phyloP scores from a whole-genome alignment of 37 sponge, comb jelly and placozoan genomes.

The Chondrosia reniformis region DNA sequence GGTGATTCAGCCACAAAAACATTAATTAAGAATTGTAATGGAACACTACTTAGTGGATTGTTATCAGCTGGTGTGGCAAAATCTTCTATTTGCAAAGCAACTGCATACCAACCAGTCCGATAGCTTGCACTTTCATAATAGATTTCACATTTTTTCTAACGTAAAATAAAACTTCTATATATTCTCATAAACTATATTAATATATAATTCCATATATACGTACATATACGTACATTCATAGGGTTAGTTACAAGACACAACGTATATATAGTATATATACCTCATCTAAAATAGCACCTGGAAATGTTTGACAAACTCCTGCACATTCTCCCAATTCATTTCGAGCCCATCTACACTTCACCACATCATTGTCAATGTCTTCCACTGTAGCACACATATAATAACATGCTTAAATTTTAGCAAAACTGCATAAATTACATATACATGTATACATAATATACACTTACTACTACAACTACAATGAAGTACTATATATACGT shows the following conservation, averaged over 20 bases:
- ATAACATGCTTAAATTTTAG: neutral
- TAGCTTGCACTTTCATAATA: neutral
- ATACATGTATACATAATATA: no score
- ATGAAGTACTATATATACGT: conserved; percentile 4
- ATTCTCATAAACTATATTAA: neutral
- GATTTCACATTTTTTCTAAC: neutral
- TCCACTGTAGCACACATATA: neutral
- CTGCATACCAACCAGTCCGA: conserved; percentile 34
- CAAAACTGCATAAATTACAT: neutral
- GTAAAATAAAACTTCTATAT: no score
- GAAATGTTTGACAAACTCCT: conserved; percentile 39
- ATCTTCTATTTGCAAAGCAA: conserved; percentile 44
- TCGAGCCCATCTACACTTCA: conserved; percentile 41
- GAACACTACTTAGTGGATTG: conserved; percentile 39
- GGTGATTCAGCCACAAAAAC: neutral
- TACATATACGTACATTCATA: neutral
- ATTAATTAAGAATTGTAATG: conserved; percentile 35
- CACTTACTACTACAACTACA: neutral
- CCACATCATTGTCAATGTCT: conserved; percentile 36
- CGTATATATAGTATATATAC: neutral
- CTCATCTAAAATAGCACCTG: conserved; percentile 37
- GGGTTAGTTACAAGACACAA: no score
- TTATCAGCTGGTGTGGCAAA: neutral
- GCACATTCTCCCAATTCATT: conserved; percentile 28
- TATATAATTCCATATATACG: neutral